Evolutionary conservation across 2,888 invertebrate species (phyloP).

Genomic region (Pristionchus mayeri): DNA sequence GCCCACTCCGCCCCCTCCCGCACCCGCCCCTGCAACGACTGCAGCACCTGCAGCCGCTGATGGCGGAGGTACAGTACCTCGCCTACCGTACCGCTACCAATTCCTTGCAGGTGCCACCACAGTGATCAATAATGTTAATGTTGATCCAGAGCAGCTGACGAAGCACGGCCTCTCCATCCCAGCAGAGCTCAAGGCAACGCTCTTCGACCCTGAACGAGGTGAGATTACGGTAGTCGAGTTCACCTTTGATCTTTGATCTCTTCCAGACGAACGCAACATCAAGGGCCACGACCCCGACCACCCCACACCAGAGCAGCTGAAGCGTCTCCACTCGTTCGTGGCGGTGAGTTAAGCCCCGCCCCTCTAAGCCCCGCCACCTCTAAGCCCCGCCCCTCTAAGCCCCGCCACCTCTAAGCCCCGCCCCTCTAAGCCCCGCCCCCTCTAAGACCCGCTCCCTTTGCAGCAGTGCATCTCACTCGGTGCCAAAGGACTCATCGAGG

Average conservation of each 20-base stretch:
- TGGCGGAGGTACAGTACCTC: background rate
- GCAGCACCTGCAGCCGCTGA: background rate
- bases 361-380: background rate
- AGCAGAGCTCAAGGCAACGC: background rate
- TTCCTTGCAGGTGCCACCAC: background rate
- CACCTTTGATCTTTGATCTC: constrained; percentile 3
- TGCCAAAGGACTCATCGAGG: background rate
- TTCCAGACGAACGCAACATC: constrained; percentile 17
- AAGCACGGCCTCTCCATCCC: background rate
- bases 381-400: background rate
- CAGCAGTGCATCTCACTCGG: constrained; percentile 1
- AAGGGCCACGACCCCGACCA: constrained; percentile 14
- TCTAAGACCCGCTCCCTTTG: background rate
- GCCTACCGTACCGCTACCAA: background rate
- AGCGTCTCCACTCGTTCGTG: background rate
- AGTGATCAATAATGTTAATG: no score
- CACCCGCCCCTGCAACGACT: background rate
- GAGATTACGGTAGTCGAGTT: no score
- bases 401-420: background rate
- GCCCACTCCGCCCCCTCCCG: background rate
- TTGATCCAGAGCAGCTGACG: no score
- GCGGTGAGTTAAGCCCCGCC: background rate
- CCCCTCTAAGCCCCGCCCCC: background rate
- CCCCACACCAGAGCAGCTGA: constrained; percentile 5
- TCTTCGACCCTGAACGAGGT: constrained; percentile 33